Evolutionary conservation across 2,888 invertebrate genomes (phyloP), one percentile per base, ranked within the genome.

Genomic region (Craniophora ligustri): DNA sequence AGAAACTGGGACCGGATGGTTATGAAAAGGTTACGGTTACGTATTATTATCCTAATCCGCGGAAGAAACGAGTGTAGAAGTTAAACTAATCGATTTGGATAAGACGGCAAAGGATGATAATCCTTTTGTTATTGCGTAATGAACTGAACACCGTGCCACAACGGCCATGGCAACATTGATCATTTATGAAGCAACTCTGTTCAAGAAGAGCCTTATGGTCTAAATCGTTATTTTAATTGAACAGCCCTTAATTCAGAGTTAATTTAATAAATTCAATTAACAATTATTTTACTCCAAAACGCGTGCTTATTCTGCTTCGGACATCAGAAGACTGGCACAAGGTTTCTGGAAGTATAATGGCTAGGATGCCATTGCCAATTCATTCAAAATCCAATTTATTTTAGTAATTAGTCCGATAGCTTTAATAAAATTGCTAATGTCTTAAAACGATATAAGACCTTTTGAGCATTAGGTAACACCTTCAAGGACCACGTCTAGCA

Each of bases 401-500:
- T 13, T 13, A 57, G 26, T 31, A 19, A 38, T 23, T 19, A 5
- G 13, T 39, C 18, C 16, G 34, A 47, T 21, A 60, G 5, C 13
- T 32, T 39, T 36, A 31, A 44, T 15, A 34, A 48, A n/a, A 21
- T 26, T 38, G 42, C 5, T 55, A 15, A 54, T 53, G 47, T 54
- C 35, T 55, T 23, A 53, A 49, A 48, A 63, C 23, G 21, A 15
- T 14, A 38, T 30, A 64, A 62, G 19, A 60, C 26, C 39, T 53
- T 55, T 30, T 34, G 13, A 49, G 31, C 36, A 48, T 82, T 78
- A 77, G 79, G 78, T 76, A 82, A 78, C 66, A 76, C 74, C 82
- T 63, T 55, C 84, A 85, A 89, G 86, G 86, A 84, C 84, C 80
- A 68, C 67, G 83, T 88, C 85, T 84, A 82, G 79, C 78, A 84